phyloP scores from a whole-genome alignment of 2,113 vertebrate genomes.

The Lota lota region DNA sequence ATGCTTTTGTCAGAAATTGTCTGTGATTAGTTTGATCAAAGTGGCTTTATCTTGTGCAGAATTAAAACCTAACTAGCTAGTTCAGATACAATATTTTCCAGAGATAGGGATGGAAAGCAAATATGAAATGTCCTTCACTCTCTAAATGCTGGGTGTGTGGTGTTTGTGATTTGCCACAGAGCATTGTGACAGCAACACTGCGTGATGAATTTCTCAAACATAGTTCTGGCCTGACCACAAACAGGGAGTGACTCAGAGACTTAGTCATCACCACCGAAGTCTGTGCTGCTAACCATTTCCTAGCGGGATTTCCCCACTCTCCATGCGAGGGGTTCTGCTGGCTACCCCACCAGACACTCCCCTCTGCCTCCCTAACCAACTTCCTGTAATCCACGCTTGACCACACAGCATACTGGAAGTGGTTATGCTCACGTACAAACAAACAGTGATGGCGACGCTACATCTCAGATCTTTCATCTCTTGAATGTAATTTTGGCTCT shows the following conservation, averaged over 20 bases:
- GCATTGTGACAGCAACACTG: too few relatives aligned
- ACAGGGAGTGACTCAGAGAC: slow-evolving; percentile 2
- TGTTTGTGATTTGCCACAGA: too few relatives aligned
- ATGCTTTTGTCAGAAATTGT: too few relatives aligned
- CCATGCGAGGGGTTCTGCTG: background rate
- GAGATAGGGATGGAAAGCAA: too few relatives aligned
- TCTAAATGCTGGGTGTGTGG: too few relatives aligned
- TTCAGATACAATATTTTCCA: too few relatives aligned
- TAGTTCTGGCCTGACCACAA: too few relatives aligned
- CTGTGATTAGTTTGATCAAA: too few relatives aligned
- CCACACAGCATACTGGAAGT: background rate
- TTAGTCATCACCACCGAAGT: background rate
- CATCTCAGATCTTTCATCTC: background rate
- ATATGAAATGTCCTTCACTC: too few relatives aligned
- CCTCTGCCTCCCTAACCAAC: background rate
- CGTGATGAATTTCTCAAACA: too few relatives aligned
- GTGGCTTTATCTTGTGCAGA: too few relatives aligned
- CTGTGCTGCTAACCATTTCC: background rate
- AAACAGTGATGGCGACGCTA: background rate
- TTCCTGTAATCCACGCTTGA: slow-evolving; percentile 1
- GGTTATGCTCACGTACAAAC: background rate
- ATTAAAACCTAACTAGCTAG: too few relatives aligned
- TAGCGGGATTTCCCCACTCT: slow-evolving; percentile 26
- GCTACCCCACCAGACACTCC: background rate
- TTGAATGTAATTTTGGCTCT: background rate